A percentile compares a stretch with the other conserved stretches of the same genome.
phyloP scores from a whole-genome alignment of 2,888 invertebrate species.

The Baccha elongata region DNA sequence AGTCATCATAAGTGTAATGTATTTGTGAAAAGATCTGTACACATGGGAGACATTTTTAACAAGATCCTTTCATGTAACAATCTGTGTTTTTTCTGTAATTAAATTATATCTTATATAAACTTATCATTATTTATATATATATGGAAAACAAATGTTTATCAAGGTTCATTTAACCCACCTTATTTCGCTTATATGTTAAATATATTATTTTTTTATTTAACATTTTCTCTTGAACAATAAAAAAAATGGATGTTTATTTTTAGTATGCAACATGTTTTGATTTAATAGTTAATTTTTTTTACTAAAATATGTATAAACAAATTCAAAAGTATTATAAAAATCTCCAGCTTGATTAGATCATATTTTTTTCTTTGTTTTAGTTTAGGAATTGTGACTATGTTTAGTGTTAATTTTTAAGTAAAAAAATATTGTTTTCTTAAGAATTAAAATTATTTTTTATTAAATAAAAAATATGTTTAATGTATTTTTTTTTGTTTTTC shows the following conservation, averaged over 20 bases:
- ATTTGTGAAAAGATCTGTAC: slow-evolving; percentile 43
- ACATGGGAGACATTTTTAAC: slow-evolving; percentile 54
- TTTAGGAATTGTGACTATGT: slow-evolving; percentile 24
- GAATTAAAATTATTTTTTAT: neutral
- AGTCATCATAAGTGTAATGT: slow-evolving; percentile 49
- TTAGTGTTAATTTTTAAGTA: slow-evolving; percentile 22
- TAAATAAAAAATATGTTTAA: slow-evolving; percentile 2
- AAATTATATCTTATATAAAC: slow-evolving; percentile 27
- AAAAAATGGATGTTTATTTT: slow-evolving; percentile 25
- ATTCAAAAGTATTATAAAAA: slow-evolving; percentile 36
- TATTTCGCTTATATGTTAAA: slow-evolving; percentile 8
- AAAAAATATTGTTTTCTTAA: slow-evolving; percentile 46
- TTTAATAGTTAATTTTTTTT: neutral
- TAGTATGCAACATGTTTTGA: slow-evolving; percentile 11
- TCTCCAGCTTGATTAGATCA: slow-evolving; percentile 15
- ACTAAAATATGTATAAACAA: slow-evolving; percentile 43
- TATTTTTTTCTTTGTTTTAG: neutral
- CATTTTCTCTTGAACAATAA: slow-evolving; percentile 24
- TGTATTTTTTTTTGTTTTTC: neutral
- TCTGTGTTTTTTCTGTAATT: slow-evolving; percentile 13
- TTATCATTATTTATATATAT: slow-evolving; percentile 46
- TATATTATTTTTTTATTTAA: slow-evolving; percentile 19
- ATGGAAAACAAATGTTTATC: slow-evolving; percentile 14
- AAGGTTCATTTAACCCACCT: slow-evolving; percentile 7
- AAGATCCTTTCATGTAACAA: slow-evolving; percentile 52